Base-by-base conservation (phyloP, 23 tunicate species). In the Botrylloides violaceus region DNA sequence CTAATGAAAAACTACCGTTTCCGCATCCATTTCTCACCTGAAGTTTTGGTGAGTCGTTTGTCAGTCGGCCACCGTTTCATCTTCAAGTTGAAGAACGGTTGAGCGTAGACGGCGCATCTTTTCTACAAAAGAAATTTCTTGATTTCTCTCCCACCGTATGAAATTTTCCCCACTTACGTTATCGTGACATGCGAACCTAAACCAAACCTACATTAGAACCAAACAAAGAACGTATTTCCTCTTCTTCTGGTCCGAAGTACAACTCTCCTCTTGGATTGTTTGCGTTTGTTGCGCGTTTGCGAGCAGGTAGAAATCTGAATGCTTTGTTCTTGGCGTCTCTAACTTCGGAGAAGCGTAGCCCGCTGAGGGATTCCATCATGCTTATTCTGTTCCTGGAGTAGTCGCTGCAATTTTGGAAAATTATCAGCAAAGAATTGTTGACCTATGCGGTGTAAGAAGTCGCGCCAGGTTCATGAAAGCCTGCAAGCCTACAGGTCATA, bases 61-160 rank as follows among this genome's bases (percentile, higher is more conserved):
- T 0, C 1, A 4, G 58, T 20, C 28, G 74, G 57, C 57, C 37
- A 35, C 58, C 22, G 21, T 43, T 43, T 68, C n/a, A 68, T 68
- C 30, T 68, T 68, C 25, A 68, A 4, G 32, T 68, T 68, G 57
- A 35, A 68, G 37, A 19, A 68, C 26, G 74, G 74, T 24, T n/a
- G 29, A 5, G 74, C 58, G 29, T 68, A 68, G 4, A 68, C 37
- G 36, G 74, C 74, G n/a, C 74, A 68, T 38, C 56, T 68, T 4
- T 37, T 56, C 74, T 68, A 2, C 21, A 37, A 5, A 68, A 43
- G 5, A 34, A 68, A 37, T n/a, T n/a, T n/a, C n/a, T n/a, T n/a
- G n/a, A n/a, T n/a, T n/a, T n/a, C n/a, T n/a, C n/a, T n/a, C n/a
- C n/a, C n/a, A n/a, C n/a, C n/a, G n/a, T n/a, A n/a, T n/a, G n/a